Evolutionary conservation across 2,888 invertebrate genomes (phyloP).

Genomic region (Neuroscelio doddi): DNA sequence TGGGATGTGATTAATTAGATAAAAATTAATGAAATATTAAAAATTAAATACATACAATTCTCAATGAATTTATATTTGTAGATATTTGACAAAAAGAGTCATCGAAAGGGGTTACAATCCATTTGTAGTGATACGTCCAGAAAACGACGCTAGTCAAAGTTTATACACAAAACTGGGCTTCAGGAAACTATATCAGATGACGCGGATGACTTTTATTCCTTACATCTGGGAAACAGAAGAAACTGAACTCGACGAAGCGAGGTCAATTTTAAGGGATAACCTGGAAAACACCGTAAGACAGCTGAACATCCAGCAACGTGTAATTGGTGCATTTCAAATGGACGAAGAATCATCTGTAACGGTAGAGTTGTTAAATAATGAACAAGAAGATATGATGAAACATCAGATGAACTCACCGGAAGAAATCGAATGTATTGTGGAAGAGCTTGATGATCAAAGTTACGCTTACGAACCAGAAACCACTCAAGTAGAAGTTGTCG

Average conservation of each 20-base stretch:
- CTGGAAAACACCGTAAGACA: conserved; percentile 61
- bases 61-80: conserved; percentile 55
- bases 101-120: conserved; percentile 85
- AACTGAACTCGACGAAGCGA: conserved; percentile 40
- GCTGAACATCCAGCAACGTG: too few species aligned
- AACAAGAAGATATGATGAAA: conserved; percentile 53
- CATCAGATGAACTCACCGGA: conserved; percentile 46
- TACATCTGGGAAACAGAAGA: conserved; percentile 63
- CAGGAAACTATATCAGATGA: conserved; percentile 84
- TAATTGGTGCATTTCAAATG: conserved; percentile 54
- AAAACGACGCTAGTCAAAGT: conserved; percentile 89
- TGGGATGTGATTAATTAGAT: too few species aligned
- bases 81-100: conserved; percentile 74
- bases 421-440: conserved; percentile 40
- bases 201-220: conserved; percentile 82
- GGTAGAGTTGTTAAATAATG: conserved; percentile 48
- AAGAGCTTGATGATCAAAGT: conserved; percentile 40
- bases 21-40: too few species aligned
- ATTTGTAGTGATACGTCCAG: conserved; percentile 89
- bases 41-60: too few species aligned
- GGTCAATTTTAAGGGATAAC: conserved; percentile 53
- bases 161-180: conserved; percentile 89
- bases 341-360: conserved; percentile 47
- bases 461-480: conserved; percentile 1
- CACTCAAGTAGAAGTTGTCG: background rate